Conservation (phyloP, 2,888 invertebrate genomes). For the Epsilonema sp. region DNA sequence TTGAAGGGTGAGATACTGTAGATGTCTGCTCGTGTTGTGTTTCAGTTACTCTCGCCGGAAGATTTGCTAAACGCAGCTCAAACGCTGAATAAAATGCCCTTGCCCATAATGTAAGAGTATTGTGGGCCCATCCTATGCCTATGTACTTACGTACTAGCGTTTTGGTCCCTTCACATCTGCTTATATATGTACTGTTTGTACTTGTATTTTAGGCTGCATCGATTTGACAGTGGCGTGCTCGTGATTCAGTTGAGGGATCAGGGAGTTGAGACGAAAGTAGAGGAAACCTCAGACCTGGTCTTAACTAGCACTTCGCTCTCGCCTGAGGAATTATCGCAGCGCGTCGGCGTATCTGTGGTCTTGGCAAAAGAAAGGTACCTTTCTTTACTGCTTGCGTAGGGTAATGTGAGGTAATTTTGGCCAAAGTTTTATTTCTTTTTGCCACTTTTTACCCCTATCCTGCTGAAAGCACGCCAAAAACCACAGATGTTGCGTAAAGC, state of each 20-base stretch:
- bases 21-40: no score
- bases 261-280: constrained; percentile 34
- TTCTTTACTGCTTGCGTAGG: not conserved
- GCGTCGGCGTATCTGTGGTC: constrained; percentile 60
- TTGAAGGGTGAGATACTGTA: no score
- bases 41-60: constrained; percentile 67
- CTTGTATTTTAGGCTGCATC: constrained; percentile 47
- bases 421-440: not conserved
- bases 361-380: constrained; percentile 56
- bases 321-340: constrained; percentile 64
- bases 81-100: constrained; percentile 27
- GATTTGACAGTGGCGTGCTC: constrained; percentile 84
- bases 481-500: no score
- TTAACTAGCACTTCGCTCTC: constrained; percentile 46
- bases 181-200: no score
- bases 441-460: no score
- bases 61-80: constrained; percentile 76
- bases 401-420: no score
- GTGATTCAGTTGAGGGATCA: constrained; percentile 60
- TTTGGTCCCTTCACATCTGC: no score
- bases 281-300: constrained; percentile 29
- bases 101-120: constrained; percentile 31
- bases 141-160: no score
- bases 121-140: no score
- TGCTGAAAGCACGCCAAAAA: no score